Conservation (phyloP, 2,888 invertebrate genomes). For the Salticus scenicus region DNA sequence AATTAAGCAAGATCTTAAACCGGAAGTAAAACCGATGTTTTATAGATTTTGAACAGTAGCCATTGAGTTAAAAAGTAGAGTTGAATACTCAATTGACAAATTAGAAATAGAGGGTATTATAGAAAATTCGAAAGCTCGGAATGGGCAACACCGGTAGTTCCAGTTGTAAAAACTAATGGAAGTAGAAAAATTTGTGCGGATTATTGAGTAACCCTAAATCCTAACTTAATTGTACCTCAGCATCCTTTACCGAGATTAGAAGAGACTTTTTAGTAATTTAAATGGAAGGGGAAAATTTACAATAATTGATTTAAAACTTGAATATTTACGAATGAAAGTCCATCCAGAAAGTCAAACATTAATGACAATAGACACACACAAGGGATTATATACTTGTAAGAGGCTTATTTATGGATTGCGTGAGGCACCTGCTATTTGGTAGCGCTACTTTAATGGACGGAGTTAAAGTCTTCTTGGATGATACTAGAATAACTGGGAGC, state of each 20-base stretch:
- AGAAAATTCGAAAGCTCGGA: too few species aligned
- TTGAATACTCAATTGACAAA: constrained; percentile 17
- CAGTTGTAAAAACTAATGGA: too few species aligned
- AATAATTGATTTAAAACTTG: constrained; percentile 23
- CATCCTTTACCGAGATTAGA: too few species aligned
- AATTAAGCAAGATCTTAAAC: constrained; percentile 9
- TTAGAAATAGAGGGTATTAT: constrained; percentile 21
- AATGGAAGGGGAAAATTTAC: constrained; percentile 29
- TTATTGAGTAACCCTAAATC: too few species aligned
- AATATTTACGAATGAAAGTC: constrained; percentile 27
- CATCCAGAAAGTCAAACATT: constrained; percentile 28
- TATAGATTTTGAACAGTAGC: background rate
- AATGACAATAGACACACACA: too few species aligned
- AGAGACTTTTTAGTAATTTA: constrained; percentile 18
- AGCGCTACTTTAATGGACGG: too few species aligned
- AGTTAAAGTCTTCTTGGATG: too few species aligned
- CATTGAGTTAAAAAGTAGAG: background rate
- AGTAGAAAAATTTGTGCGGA: constrained; percentile 15
- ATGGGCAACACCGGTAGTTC: too few species aligned
- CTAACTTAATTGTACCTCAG: too few species aligned
- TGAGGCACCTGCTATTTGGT: too few species aligned
- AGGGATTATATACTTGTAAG: constrained; percentile 23
- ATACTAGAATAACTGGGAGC: too few species aligned
- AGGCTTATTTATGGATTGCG: constrained; percentile 10
- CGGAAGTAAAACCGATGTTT: background rate